phyloP scores from a whole-genome alignment of 2,113 vertebrate genomes.

The Boleophthalmus pectinirostris region DNA sequence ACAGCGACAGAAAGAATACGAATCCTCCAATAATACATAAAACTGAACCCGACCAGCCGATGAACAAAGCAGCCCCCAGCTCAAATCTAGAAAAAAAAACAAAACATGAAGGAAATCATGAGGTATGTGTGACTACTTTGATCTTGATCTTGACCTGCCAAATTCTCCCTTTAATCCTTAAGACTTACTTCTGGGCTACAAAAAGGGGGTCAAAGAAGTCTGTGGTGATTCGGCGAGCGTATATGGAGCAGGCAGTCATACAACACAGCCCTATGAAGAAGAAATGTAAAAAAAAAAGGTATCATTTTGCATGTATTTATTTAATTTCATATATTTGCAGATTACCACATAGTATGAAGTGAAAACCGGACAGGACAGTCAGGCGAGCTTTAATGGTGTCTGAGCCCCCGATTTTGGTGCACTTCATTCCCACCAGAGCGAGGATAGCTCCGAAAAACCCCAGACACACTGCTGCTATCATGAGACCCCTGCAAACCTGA shows the following conservation, averaged over 20 bases:
- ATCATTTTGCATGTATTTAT: neutral
- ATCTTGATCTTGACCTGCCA: constrained; percentile 7
- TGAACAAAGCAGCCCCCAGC: constrained; percentile 80
- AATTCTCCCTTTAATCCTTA: neutral
- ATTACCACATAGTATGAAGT: constrained; percentile 91
- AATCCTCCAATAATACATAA: constrained; percentile 78
- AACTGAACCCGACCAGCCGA: constrained; percentile 81
- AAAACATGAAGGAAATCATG: neutral
- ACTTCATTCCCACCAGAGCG: constrained; percentile 94
- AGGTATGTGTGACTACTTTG: neutral
- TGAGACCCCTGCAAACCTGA: constrained; percentile 93
- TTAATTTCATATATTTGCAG: neutral
- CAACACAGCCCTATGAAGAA: constrained; percentile 84
- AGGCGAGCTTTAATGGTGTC: constrained; percentile 90
- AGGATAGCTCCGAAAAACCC: constrained; percentile 89
- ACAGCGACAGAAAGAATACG: constrained; percentile 76
- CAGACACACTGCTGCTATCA: constrained; percentile 90
- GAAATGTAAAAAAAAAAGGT: neutral
- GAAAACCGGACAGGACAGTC: constrained; percentile 84
- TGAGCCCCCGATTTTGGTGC: constrained; percentile 92
- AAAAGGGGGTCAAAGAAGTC: constrained; percentile 96
- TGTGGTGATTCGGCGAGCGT: constrained; percentile 92
- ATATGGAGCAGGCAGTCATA: constrained; percentile 92
- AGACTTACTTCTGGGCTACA: constrained; percentile 93
- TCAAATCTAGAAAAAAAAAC: constrained; percentile 71